Percentiles rank a stretch among this genome's conserved stretches.
These are phyloP conservation scores for honey bee (Apis mellifera) DNA, from an alignment of 1,140 invertebrate genomes.

Conservation along the genomic window Amel_HAv3.1 CM009939.2:12090001-12090500, in stretches of 20 bases:
- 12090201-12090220: background rate
- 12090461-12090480: background rate
- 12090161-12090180: slow-evolving; percentile 54
- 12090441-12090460: background rate
- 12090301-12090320: slow-evolving; percentile 38
- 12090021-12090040: too few relatives aligned
- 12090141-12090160: slow-evolving; percentile 55
- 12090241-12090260: slow-evolving; percentile 5
- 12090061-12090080: background rate
- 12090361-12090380: slow-evolving; percentile 20
- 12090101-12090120: slow-evolving; percentile 50
- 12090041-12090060: too few relatives aligned
- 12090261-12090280: background rate
- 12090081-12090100: too few relatives aligned
- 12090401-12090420: slow-evolving; percentile 27
- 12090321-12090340: slow-evolving; percentile 43
- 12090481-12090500: rapidly evolving
- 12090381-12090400: slow-evolving; percentile 48
- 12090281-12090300: slow-evolving; percentile 24
- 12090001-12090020: too few relatives aligned
- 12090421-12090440: background rate
- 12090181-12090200: slow-evolving; percentile 22
- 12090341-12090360: background rate
- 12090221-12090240: too few relatives aligned
- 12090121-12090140: slow-evolving; percentile 53